A percentile compares a stretch with the other conserved stretches of the same genome.
Evolutionary conservation across 2,113 vertebrate genomes (phyloP).

Genomic region (Caloenas nicobarica): DNA sequence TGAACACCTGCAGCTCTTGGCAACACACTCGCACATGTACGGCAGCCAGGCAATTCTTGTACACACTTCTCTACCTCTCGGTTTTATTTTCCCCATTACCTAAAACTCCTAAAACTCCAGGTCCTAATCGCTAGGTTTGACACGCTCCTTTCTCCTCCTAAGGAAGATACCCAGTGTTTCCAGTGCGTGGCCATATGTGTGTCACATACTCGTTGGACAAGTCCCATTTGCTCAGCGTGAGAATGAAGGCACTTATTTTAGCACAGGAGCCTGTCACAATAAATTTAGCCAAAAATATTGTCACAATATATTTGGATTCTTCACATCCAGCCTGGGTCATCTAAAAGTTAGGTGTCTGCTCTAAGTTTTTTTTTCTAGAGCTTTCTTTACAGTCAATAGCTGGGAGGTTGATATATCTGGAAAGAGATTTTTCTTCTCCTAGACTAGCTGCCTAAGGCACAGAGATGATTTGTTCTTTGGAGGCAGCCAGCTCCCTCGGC

Average conservation of each 20-base stretch:
- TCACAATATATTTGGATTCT: background rate
- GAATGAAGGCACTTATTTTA: background rate
- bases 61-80: background rate
- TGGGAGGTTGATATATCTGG: background rate
- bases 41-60: slow-evolving; percentile 53
- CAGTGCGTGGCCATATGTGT: background rate
- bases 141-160: background rate
- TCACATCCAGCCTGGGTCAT: background rate
- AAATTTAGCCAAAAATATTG: background rate
- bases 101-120: slow-evolving; percentile 8
- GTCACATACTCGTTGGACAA: background rate
- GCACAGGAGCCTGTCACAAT: background rate
- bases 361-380: background rate
- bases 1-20: slow-evolving; percentile 69
- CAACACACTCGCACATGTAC: background rate
- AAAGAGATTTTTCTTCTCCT: background rate
- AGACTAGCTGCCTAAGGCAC: background rate
- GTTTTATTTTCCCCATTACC: slow-evolving; percentile 23
- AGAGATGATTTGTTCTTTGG: background rate
- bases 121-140: slow-evolving; percentile 7
- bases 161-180: background rate
- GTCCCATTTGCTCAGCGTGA: background rate
- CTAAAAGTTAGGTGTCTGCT: background rate
- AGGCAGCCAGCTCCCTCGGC: background rate
- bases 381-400: background rate